Evolutionary conservation across 2,797 vertebrate genomes (phyloP).

Genomic region (Meda fulgida): DNA sequence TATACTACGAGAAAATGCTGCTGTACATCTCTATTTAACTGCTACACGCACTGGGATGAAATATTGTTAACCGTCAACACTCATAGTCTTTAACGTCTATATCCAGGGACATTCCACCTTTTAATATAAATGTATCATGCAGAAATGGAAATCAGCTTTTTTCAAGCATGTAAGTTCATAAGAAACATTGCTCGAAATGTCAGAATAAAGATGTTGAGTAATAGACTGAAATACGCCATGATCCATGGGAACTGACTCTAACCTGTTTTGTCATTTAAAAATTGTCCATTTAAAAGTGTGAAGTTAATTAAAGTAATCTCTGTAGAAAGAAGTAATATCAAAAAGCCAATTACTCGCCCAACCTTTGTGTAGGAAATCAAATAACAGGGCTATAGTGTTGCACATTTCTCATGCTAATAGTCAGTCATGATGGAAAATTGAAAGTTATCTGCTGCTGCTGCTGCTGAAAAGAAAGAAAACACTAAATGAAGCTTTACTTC

Average conservation of each 20-base stretch:
- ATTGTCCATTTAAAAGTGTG: conserved; percentile 58
- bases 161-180: neutral
- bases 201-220: neutral
- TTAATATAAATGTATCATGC: neutral
- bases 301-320: conserved; percentile 65
- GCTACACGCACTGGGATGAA: neutral
- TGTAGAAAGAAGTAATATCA: conserved; percentile 63
- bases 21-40: conserved; percentile 3
- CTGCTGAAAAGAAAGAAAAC: conserved; percentile 54
- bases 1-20: neutral
- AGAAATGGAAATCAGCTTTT: neutral
- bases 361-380: conserved; percentile 60
- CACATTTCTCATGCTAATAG: conserved; percentile 57
- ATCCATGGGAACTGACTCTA: conserved; percentile 9
- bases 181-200: conserved; percentile 22
- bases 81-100: neutral
- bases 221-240: conserved; percentile 2
- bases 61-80: neutral
- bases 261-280: conserved; percentile 47
- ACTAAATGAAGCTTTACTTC: conserved; percentile 58
- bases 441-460: conserved; percentile 49
- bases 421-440: conserved; percentile 53
- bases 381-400: conserved; percentile 53
- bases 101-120: conserved; percentile 1
- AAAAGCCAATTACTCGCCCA: conserved; percentile 70